phyloP scores from a whole-genome alignment of 2,888 invertebrate species.

The Plagiodera versicolora region DNA sequence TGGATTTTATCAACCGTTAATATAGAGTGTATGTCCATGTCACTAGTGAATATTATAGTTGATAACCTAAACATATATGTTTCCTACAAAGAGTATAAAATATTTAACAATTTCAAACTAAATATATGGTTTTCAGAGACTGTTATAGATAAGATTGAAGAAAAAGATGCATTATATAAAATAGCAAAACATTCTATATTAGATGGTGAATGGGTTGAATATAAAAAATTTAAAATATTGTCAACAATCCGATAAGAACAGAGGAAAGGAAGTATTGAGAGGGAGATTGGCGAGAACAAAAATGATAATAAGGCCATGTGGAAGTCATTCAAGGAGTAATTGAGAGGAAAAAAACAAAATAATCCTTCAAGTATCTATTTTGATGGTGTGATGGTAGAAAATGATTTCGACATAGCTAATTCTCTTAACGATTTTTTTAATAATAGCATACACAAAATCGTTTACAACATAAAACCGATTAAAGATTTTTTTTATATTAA shows the following conservation, averaged over 20 bases:
- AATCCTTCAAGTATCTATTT: slow-evolving; percentile 1
- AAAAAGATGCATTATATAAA: slow-evolving; percentile 2
- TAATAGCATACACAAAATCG: slow-evolving; percentile 4
- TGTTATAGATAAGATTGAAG: not conserved
- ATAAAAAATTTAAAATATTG: not conserved
- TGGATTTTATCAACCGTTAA: not conserved
- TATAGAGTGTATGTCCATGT: not conserved
- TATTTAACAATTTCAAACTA: slow-evolving; percentile 3
- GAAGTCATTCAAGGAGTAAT: not conserved
- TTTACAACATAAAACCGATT: slow-evolving; percentile 1
- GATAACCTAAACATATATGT: not conserved
- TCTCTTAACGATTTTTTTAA: not conserved
- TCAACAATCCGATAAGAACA: slow-evolving; percentile 2
- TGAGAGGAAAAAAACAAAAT: slow-evolving; percentile 5
- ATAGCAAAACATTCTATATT: slow-evolving; percentile 3
- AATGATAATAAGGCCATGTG: not conserved
- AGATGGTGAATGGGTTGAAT: not conserved
- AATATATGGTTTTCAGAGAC: slow-evolving; percentile 2
- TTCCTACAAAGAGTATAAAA: not conserved
- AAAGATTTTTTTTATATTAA: too few species aligned
- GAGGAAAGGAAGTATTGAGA: not conserved
- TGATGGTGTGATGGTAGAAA: slow-evolving; percentile 1
- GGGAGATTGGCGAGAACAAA: not conserved
- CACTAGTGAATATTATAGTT: not conserved
- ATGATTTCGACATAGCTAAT: slow-evolving; percentile 1